Percentiles rank a stretch among this genome's conserved stretches.
These are phyloP conservation scores for Eilema depressum DNA, from an alignment of 2,888 invertebrate species.

Conservation along the genomic window DNA sequence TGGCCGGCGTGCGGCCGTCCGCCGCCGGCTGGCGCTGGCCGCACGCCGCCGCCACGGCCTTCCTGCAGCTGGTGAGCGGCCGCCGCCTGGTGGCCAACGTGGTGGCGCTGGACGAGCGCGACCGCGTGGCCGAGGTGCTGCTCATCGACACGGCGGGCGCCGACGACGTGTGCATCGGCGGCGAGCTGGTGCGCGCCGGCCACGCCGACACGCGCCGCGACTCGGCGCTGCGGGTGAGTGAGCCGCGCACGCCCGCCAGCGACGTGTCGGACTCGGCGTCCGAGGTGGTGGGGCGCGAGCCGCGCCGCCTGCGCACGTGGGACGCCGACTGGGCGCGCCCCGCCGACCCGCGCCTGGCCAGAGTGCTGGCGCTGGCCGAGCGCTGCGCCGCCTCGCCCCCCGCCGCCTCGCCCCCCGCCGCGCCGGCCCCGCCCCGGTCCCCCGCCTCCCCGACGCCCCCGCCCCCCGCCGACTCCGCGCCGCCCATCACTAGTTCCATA, in stretches of 20 bases:
- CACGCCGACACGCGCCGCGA: conserved; percentile 75
- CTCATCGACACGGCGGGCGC: conserved; percentile 83
- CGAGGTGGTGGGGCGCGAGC: conserved; percentile 54
- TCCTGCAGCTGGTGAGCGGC: conserved; percentile 72
- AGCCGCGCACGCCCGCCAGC: conserved; percentile 41
- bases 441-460: background rate
- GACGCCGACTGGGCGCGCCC: conserved; percentile 39
- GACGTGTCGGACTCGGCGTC: conserved; percentile 64
- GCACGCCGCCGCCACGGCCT: conserved; percentile 69
- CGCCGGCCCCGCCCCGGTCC: conserved; percentile 2
- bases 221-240: conserved; percentile 69
- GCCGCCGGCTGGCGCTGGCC: conserved; percentile 79
- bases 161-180: conserved; percentile 82
- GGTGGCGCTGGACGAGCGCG: conserved; percentile 49
- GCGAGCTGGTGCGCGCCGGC: conserved; percentile 78
- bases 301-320: conserved; percentile 63
- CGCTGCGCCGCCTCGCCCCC: background rate
- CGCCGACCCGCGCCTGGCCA: conserved; percentile 49
- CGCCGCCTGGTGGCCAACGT: conserved; percentile 74
- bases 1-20: conserved; percentile 78
- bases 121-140: conserved; percentile 47
- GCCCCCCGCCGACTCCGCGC: background rate
- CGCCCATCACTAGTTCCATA: conserved; percentile 16
- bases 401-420: conserved; percentile 20
- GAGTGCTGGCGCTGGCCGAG: conserved; percentile 56